Conservation (phyloP, 1,140 invertebrate genomes). For the Sycobia sp. region DNA sequence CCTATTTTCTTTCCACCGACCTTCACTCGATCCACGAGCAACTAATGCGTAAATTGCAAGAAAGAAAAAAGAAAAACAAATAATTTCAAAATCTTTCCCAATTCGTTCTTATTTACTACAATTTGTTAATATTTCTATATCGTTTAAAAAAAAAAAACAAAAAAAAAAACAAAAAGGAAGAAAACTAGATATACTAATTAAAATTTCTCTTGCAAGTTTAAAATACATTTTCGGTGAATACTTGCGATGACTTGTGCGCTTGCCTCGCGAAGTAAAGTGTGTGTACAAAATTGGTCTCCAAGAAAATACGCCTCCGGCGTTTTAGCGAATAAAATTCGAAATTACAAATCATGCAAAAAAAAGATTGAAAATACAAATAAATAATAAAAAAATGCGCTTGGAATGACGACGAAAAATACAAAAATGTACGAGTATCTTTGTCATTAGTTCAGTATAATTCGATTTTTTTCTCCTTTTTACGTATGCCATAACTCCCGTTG, state of each 20-base stretch:
- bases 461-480: no score
- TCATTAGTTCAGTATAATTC: no score
- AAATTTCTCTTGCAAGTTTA: slow-evolving; percentile 31
- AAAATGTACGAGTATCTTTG: slow-evolving; percentile 5
- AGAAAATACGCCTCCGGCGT: slow-evolving; percentile 13
- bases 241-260: slow-evolving; percentile 34
- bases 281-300: slow-evolving; percentile 26
- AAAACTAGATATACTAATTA: slow-evolving; percentile 22
- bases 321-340: slow-evolving; percentile 1
- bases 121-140: slow-evolving; percentile 10
- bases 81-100: slow-evolving; percentile 15
- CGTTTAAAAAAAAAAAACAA: background rate
- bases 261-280: slow-evolving; percentile 27
- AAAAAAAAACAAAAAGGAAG: background rate
- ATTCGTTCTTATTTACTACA: background rate
- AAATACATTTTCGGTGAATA: slow-evolving; percentile 36
- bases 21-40: slow-evolving; percentile 39
- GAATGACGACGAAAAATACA: slow-evolving; percentile 41
- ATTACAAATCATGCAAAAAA: slow-evolving; percentile 22
- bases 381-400: slow-evolving; percentile 50
- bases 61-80: slow-evolving; percentile 6
- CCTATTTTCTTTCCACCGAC: background rate
- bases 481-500: no score
- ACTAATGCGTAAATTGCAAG: slow-evolving; percentile 13
- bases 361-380: no score